Base-by-base conservation (phyloP, 2,797 vertebrate genomes). In the Acanthopagrus latus region DNA sequence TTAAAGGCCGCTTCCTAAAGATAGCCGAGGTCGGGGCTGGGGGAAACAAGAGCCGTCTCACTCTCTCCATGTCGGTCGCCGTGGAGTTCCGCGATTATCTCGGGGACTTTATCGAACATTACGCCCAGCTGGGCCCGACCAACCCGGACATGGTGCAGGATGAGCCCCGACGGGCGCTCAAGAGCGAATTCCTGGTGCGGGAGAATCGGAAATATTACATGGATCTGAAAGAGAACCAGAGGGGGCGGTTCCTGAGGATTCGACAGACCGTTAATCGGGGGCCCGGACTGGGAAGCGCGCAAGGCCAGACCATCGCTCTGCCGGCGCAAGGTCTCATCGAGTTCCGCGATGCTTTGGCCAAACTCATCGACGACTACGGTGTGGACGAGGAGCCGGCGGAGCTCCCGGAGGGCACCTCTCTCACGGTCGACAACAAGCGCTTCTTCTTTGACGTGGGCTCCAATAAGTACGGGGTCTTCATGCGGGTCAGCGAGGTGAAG, bases 171-270 rank as follows among this genome's bases (percentile, higher is more conserved):
- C 96, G 97, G 88, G 98, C 98, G 88, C 95, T 98, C 68, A 98
- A 99, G 95, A 99, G 97, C 93, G 97, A 98, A 94, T 98, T 99
- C 88, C 94, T 99, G 89, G 98, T 98, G 92, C 96, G 98, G 84
- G 98, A 99, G 95, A 99, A 99, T 94, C 96, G 98, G 92, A 99
- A 99, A 95, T 99, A 99, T 95, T 99, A 99, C 95, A 94, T 99
- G 97, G 98, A 99, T 89, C 96, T 99, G 94, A 99, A 99, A 93
- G 98, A 99, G 96, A 99, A 99, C 95, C 97, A 99, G 96, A 95
- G 97, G 92, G 98, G 98, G 95, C 97, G 98, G 93, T 99, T 99
- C 95, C 96, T 99, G 86, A 95, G 98, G 95, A 92, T 99, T 95
- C 97, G 98, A 63, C 98, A 99, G 96, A 99, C 98, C 93, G 98